Evolutionary conservation across 2,113 vertebrate genomes (phyloP), one percentile per base, ranked within the genome.

Genomic region (Nasalis larvatus): DNA sequence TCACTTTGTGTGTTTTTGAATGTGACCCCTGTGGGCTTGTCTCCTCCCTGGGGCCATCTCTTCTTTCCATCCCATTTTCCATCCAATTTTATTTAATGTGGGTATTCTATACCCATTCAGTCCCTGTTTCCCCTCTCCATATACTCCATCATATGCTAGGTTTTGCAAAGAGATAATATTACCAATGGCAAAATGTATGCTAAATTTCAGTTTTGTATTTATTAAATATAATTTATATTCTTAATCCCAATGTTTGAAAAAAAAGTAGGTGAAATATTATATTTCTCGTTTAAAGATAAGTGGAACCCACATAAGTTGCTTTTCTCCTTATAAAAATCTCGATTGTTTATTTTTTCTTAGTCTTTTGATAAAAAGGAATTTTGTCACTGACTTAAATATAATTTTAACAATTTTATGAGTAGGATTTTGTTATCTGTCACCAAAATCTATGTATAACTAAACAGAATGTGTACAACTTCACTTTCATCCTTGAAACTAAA

Each of bases 261-360:
- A 47, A 81, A 78, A 35, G 20, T 58, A 84, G 25, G 37, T n/a
- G 49, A 91, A 94, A 89, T 80, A 77, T 18, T 60, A 0, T 69
- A 25, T 94, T 91, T 95, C 18, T 96, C 56, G 63, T 25, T 40
- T 68, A 88, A 68, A 81, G 16, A 47, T 77, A 17, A 96, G 90
- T 35, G 54, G 4, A 90, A 66, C 30, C 35, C 49, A n/a, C 32
- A 1, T 74, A 88, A 71, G 18, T 54, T 95, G 9, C n/a, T 95
- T 84, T 89, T 83, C 40, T 87, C 40, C 6, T 92, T 93, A 60
- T 42, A 30, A 86, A 71, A 49, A 18, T 16, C 52, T 91, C 23
- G 78, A 0, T 35, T n/a, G 8, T 88, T 76, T 95, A 49, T 81
- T 81, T 96, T 54, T 88, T 56, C 45, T 68, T 68, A 71, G 17